A percentile compares a stretch with the other conserved stretches of the same genome.
Conservation (phyloP, 2,888 invertebrate genomes). For the Pemphredon lugubris region DNA sequence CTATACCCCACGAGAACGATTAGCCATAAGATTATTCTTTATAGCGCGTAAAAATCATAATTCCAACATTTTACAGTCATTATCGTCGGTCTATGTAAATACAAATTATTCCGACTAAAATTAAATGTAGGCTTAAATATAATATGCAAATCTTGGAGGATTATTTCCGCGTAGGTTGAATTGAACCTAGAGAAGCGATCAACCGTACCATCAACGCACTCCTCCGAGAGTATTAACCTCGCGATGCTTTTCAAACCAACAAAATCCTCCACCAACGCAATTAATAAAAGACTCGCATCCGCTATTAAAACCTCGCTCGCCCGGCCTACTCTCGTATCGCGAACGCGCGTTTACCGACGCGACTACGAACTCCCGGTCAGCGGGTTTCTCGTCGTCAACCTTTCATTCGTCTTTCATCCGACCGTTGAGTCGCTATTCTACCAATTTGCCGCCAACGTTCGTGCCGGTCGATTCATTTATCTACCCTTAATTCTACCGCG, state of each 20-base stretch:
- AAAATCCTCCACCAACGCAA: constrained; percentile 13
- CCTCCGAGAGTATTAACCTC: not conserved
- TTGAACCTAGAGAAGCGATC: no score
- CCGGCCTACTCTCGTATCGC: not conserved
- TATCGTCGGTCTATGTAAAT: no score
- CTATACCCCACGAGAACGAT: no score
- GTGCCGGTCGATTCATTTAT: not conserved
- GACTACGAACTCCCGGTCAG: not conserved
- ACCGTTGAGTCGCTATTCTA: constrained; percentile 1
- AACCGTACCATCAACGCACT: not conserved
- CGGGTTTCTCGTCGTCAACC: not conserved
- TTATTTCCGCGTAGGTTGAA: no score
- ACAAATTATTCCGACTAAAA: no score
- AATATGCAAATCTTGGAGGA: no score
- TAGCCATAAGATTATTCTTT: no score
- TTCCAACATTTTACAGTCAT: no score
- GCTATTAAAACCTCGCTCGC: constrained; percentile 14
- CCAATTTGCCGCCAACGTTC: not conserved
- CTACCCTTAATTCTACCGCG: constrained; percentile 8
- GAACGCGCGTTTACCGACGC: not conserved
- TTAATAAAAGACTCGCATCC: constrained; percentile 18
- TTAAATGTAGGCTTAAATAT: no score
- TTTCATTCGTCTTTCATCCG: not conserved
- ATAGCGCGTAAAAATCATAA: no score
- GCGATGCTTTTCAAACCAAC: not conserved